These are phyloP conservation scores for Bergia sp. DNA, from an alignment of 92 coral and sea anemone genomes.

Conservation along the genomic window DNA sequence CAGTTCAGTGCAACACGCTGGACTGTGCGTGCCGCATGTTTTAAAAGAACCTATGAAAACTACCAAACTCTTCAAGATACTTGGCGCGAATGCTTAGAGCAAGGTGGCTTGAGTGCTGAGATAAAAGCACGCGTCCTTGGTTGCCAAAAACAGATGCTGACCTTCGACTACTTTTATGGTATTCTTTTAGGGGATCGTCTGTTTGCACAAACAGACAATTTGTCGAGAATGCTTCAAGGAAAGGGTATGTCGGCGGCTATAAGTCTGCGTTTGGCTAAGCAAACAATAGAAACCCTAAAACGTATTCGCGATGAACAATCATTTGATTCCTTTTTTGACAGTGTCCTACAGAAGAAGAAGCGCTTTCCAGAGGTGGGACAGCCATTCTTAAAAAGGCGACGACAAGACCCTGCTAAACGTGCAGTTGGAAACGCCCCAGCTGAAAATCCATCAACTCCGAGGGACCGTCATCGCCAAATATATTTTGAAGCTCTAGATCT, in stretches of 20 bases:
- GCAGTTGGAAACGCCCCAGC: slow-evolving; percentile 54
- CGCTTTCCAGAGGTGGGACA: slow-evolving; percentile 11
- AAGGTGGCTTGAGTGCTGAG: too few relatives aligned
- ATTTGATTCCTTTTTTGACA: slow-evolving; percentile 9
- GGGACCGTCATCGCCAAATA: slow-evolving; percentile 53
- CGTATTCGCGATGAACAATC: background rate
- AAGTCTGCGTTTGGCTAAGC: slow-evolving; percentile 9
- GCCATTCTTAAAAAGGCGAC: slow-evolving; percentile 42
- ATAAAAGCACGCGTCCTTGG: too few relatives aligned
- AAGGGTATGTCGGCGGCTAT: background rate
- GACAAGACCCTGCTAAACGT: slow-evolving; percentile 46
- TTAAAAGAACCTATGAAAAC: background rate
- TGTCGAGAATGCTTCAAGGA: slow-evolving; percentile 15
- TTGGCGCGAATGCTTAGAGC: background rate
- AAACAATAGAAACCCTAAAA: background rate
- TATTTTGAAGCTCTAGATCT: slow-evolving; percentile 58
- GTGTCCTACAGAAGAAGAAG: slow-evolving; percentile 20
- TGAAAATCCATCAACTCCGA: slow-evolving; percentile 51
- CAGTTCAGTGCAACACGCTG: slow-evolving; percentile 64
- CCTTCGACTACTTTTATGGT: too few relatives aligned
- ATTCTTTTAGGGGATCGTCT: background rate
- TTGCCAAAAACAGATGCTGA: too few relatives aligned
- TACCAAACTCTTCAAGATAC: too few relatives aligned
- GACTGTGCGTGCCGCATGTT: slow-evolving; percentile 59
- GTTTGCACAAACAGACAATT: slow-evolving; percentile 10